Evolutionary conservation across 2,113 vertebrate species (phyloP).

Genomic region (Perognathus longimembris): DNA sequence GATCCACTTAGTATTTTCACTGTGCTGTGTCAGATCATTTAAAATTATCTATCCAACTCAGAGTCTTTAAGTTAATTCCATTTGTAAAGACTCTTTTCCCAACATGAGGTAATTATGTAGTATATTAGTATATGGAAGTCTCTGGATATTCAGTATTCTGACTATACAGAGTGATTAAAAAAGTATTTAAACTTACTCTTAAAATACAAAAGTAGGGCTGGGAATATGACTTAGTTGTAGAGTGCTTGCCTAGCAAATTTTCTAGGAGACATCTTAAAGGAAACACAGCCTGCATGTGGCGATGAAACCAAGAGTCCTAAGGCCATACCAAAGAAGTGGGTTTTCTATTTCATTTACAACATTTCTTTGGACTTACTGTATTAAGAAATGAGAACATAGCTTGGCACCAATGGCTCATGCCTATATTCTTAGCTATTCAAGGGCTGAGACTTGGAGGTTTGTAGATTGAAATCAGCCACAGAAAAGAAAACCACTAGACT

Average conservation of each 20-base stretch:
- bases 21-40: not conserved
- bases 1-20: not conserved
- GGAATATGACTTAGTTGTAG: no score
- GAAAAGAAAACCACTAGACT: no score
- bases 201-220: not conserved
- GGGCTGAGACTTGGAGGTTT: no score
- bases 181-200: not conserved
- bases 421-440: no score
- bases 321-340: not conserved
- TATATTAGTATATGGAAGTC: not conserved
- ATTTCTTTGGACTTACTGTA: not conserved
- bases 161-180: not conserved
- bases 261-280: not conserved
- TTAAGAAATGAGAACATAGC: constrained; percentile 13
- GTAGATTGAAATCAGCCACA: no score
- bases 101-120: not conserved
- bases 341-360: not conserved
- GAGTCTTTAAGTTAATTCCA: constrained; percentile 4
- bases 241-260: no score
- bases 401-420: no score
- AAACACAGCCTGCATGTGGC: not conserved
- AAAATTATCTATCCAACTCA: not conserved
- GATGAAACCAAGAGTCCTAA: not conserved
- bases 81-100: not conserved
- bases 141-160: not conserved